Conservation (phyloP, 2,888 invertebrate species). For the Pecten maximus region DNA sequence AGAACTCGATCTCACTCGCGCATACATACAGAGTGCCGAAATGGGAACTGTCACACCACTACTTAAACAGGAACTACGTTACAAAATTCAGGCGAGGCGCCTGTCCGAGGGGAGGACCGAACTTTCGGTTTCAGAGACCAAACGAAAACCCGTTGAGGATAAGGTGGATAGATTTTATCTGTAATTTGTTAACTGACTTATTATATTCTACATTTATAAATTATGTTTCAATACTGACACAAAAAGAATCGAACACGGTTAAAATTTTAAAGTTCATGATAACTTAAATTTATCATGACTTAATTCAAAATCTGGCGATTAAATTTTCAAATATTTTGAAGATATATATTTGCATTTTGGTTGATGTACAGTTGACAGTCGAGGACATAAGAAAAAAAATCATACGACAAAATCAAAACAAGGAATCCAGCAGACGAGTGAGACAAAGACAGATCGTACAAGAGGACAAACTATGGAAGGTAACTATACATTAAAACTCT, state of each 20-base stretch:
- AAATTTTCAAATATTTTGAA: background rate
- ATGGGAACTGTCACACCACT: conserved; percentile 9
- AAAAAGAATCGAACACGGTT: no score
- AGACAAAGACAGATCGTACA: background rate
- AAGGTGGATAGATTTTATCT: background rate
- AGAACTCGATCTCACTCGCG: background rate
- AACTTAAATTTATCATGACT: no score
- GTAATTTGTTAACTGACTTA: background rate
- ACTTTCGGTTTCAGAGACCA: background rate
- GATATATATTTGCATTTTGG: background rate
- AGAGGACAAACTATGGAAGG: background rate
- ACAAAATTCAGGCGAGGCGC: background rate
- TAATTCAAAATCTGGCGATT: no score
- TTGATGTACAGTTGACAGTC: background rate
- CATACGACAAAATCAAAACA: background rate
- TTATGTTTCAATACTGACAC: background rate
- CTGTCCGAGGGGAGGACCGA: background rate
- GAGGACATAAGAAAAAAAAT: background rate
- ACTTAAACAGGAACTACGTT: background rate
- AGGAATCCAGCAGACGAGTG: background rate
- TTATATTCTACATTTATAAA: background rate
- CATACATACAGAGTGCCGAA: background rate
- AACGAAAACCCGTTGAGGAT: background rate
- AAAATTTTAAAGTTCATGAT: no score
- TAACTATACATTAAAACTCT: background rate